Conservation (phyloP, 1,140 invertebrate species). For the Drosophila ficusphila region DNA sequence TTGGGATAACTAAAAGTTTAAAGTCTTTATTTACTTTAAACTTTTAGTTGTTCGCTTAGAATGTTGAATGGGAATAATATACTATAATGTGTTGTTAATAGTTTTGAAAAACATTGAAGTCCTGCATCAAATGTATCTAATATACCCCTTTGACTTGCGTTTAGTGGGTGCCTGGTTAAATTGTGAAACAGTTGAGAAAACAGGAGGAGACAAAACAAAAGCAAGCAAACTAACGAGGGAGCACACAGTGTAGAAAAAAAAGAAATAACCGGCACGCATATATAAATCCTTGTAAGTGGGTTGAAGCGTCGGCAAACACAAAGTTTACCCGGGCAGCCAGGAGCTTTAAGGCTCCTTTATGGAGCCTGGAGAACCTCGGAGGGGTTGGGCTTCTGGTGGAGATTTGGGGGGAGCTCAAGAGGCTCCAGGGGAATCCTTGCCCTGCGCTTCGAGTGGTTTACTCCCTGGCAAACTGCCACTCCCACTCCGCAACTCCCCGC, state of each 20-base stretch:
- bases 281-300: conserved; percentile 17
- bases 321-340: conserved; percentile 25
- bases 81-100: too few species aligned
- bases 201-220: conserved; percentile 33
- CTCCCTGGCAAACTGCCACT: conserved; percentile 12
- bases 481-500: not conserved
- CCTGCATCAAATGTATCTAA: too few species aligned
- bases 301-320: conserved; percentile 18
- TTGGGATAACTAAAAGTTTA: not conserved
- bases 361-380: not conserved
- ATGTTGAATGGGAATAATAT: too few species aligned
- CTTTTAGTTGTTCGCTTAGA: too few species aligned
- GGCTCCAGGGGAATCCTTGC: conserved; percentile 17
- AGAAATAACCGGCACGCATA: conserved; percentile 9
- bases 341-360: conserved; percentile 1
- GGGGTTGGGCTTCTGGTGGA: not conserved
- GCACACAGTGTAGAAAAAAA: conserved; percentile 7
- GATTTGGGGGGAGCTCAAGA: conserved; percentile 10
- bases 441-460: conserved; percentile 28
- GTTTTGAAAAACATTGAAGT: too few species aligned
- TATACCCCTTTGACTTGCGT: not conserved
- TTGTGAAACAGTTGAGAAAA: conserved; percentile 4
- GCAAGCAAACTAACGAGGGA: conserved; percentile 47
- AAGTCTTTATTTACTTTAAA: too few species aligned
- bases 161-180: not conserved